phyloP scores from a whole-genome alignment of 2,888 invertebrate genomes.

The Ophioninae sp. region DNA sequence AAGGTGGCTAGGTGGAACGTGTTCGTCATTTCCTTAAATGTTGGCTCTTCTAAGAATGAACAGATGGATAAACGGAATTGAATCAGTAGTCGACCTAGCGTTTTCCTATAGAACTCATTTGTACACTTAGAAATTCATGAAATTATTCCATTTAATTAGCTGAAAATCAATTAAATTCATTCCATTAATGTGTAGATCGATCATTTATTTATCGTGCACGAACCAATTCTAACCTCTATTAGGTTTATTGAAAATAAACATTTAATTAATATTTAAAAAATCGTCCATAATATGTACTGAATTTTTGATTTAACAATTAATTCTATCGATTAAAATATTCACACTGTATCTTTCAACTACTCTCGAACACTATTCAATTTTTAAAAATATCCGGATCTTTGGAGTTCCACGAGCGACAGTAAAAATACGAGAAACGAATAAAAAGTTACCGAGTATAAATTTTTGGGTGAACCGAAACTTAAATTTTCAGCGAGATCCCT shows the following conservation, averaged over 20 bases:
- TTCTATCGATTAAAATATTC: background rate
- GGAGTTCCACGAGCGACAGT: background rate
- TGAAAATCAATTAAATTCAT: no score
- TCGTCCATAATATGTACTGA: background rate
- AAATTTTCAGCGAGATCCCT: constrained; percentile 1
- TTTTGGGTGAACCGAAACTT: background rate
- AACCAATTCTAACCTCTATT: background rate
- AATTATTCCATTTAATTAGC: no score
- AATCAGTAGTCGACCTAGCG: no score
- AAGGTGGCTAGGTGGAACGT: no score
- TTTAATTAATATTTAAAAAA: background rate
- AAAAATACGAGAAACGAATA: background rate
- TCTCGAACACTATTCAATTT: background rate
- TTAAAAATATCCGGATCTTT: background rate
- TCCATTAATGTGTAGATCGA: no score
- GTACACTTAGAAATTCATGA: no score
- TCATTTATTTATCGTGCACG: no score
- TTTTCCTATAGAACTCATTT: no score
- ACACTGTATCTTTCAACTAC: background rate
- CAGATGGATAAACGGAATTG: no score
- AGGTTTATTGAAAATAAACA: background rate
- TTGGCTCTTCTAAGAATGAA: no score
- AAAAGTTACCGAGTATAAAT: background rate
- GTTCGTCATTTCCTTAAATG: no score
- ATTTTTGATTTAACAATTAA: background rate